Base-by-base conservation (phyloP, 2,888 invertebrate genomes). In the Marronus borbonicus region DNA sequence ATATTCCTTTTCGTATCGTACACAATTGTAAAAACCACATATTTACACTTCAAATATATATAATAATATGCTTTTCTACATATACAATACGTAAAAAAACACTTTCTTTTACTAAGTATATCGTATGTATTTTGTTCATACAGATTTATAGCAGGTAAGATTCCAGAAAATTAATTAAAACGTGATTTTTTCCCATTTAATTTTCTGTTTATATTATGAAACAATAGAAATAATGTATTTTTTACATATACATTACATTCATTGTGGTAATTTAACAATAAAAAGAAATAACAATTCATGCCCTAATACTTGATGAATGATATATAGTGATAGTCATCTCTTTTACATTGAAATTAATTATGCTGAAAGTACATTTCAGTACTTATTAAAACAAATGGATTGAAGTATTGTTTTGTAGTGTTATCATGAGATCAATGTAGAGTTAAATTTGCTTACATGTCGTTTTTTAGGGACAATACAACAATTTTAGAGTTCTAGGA, bases 1-100 rank as follows among this genome's bases (percentile, higher is more conserved):
- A 58, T 72, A 72, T 58, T 69, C 74, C 52, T 58, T 75, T 66
- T 75, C 49, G 31, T 78, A 78, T 78, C 62, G 39, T 79, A 79
- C 79, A 79, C 76, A 72, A 72, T 72, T 74, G 79, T 79, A 79
- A 79, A 79, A 79, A 79, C 76, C 78, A 79, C 76, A 77, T 77
- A 77, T 77, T 77, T 77, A 77, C 77, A 77, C 12, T 70, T 77
- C 70, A 62, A 62, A 60, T 36, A 64, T 52, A 39, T 44, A 44
- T 44, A 44, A 44, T 44, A 36, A 64, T 31, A 49, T 36, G 66
- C 24, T 60, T 77, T 64, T 69, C 69, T 77, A 69, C 31, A 69
- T 58, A 39, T 55, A 50, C 50, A 76, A 66, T 66, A 65, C 50
- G 50, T 77, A 60, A 68, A 64, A 17, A 76, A 76, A 76, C 76